Base-by-base conservation (phyloP, 1,140 invertebrate species). In the Scaptomyza graminum region DNA sequence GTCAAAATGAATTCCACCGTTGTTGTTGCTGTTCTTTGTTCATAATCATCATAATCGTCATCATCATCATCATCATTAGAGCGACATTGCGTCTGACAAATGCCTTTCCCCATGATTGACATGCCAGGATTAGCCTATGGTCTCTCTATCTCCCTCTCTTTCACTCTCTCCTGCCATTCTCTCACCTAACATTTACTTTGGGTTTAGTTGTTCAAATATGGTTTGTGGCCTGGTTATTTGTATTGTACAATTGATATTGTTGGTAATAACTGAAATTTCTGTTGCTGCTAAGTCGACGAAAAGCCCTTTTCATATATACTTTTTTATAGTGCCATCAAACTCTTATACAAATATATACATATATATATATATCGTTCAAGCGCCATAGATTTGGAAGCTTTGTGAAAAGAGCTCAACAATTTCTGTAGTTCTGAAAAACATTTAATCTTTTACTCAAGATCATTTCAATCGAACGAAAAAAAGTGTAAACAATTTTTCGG, bases 221-320 rank as follows among this genome's bases (percentile, higher is more conserved):
- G 41, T 64, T 43, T 62, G 47, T 63, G 44, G 28, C 37, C 31
- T 63, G 34, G 28, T 22, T 88, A 72, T 87, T 78, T 88, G 77
- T 81, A 85, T 87, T 85, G 83, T 61, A 12, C 74, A 22, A 78
- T 64, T 72, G 83, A 87, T 88, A 88, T 87, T 79, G 79, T 87
- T 79, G 79, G 74, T 87, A 87, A 85, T 82, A 87, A 73, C 78
- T 70, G 50, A 76, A 87, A 70, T 65, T 85, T 2, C 5, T 70
- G 74, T 77, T 54, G 70, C 56, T 75, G 43, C 51, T 70, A 71
- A 59, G 68, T 61, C 57, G 51, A 25, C 25, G 28, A 22, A 82
- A 83, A 83, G 79, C 79, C 79, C 65, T 70, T 52, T 15, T 37
- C 43, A 11, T 41, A 43, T 55, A 13, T 59, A 22, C 1, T 1